phyloP scores from a whole-genome alignment of 2,113 vertebrate genomes.

The Neodon shergylaensis region DNA sequence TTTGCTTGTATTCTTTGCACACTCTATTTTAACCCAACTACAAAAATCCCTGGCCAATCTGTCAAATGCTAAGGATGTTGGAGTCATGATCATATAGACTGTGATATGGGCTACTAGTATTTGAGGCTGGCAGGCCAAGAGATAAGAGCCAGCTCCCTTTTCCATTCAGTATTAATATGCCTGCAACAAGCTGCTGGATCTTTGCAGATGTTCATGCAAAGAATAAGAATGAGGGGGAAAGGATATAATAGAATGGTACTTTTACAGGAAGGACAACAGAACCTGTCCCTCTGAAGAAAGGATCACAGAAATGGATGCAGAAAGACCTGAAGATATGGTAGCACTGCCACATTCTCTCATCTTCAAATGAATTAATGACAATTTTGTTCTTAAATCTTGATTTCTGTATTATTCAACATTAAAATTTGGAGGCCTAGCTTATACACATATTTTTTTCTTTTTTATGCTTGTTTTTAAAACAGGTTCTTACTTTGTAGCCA shows the following conservation, averaged over 20 bases:
- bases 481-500: background rate
- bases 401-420: background rate
- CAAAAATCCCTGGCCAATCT: background rate
- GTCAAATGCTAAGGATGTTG: background rate
- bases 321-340: rapidly evolving
- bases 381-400: background rate
- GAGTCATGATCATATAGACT: background rate
- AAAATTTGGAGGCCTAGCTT: background rate
- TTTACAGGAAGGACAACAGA: too few relatives aligned
- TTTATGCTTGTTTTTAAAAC: background rate
- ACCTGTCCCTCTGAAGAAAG: background rate
- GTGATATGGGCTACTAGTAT: background rate
- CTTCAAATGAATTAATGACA: background rate
- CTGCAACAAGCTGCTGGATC: background rate
- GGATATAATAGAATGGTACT: background rate
- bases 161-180: background rate
- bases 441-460: background rate
- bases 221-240: background rate
- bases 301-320: too few relatives aligned
- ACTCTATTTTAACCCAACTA: constrained; percentile 4
- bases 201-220: background rate
- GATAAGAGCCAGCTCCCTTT: background rate
- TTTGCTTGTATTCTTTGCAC: constrained; percentile 17
- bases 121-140: background rate
- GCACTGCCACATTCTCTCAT: background rate